phyloP scores from a whole-genome alignment of 2,888 invertebrate genomes.

The Cephus rjabovi region DNA sequence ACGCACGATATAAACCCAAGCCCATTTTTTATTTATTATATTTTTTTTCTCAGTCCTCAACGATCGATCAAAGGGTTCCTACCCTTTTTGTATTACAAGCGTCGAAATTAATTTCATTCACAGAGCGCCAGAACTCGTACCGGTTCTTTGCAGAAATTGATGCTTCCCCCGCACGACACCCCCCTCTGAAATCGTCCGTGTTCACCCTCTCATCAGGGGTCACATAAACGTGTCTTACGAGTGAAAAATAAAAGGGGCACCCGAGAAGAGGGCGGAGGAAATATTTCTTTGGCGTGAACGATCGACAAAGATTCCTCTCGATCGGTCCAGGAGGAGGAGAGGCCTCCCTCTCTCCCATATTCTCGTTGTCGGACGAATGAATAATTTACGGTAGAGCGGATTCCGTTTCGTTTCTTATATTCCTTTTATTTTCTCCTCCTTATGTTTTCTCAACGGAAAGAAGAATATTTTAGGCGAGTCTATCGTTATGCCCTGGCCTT shows the following conservation, averaged over 20 bases:
- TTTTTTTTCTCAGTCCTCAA: neutral
- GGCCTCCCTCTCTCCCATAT: neutral
- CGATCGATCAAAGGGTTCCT: neutral
- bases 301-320: neutral
- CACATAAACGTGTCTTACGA: neutral
- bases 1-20: neutral
- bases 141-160: neutral
- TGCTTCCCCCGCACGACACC: neutral
- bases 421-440: neutral
- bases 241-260: neutral
- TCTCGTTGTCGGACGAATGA: neutral
- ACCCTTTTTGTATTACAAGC: neutral
- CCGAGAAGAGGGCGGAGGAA: neutral
- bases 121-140: neutral
- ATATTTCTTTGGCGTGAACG: neutral
- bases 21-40: neutral
- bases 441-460: neutral
- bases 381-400: neutral
- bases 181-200: neutral
- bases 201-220: neutral
- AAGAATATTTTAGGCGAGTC: constrained; percentile 26
- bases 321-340: neutral
- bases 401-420: neutral
- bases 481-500: constrained; percentile 45
- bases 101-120: no score